Evolutionary conservation across 1,140 invertebrate genomes (phyloP), one percentile per base, ranked within the genome.

Genomic region (Diprion similis): DNA sequence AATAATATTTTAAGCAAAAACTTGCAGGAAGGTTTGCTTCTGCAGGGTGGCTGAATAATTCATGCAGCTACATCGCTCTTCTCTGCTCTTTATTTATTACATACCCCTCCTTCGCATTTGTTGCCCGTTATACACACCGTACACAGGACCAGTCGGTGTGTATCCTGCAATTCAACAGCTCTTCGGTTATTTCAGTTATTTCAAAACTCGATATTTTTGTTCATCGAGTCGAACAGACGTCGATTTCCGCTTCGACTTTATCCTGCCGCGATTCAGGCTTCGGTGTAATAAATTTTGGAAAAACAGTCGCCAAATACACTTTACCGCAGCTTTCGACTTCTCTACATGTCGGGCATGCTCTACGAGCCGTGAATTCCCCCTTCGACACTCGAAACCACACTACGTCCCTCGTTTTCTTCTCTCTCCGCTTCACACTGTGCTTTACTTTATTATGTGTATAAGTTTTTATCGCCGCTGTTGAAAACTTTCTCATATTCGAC

Each of bases 201-300:
- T 59, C 11, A 59, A 59, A 59, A 59, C 51, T 59, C 6, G 51
- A 59, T 37, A 37, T 59, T 59, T 59, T 59, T 59, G 51, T 59
- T 59, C 51, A 59, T 9, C 51, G 51, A 59, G 11, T 59, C 51
- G 51, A 59, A 59, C 51, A 59, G 51, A 59, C 51, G 51, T 59
- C 51, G 51, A 59, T 17, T 59, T 59, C 51, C 51, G 11, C 11
- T 59, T 59, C 51, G 51, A 59, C 51, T 59, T 59, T 59, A 8
- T 17, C n/a, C n/a, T n/a, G 9, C 51, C n/a, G 51, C 51, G n/a
- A 59, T 37, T 1, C 24, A 6, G 24, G 24, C 1, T 37, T 1
- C 6, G 24, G 51, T 15, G 51, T 59, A 13, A 17, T 59, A 59
- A 59, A 59, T 59, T 59, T 59, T 17, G 24, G 24, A 37, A 37